A percentile compares a stretch with the other conserved stretches of the same genome.
phyloP scores from a whole-genome alignment of 2,113 vertebrate species.

The Tinamus guttatus region DNA sequence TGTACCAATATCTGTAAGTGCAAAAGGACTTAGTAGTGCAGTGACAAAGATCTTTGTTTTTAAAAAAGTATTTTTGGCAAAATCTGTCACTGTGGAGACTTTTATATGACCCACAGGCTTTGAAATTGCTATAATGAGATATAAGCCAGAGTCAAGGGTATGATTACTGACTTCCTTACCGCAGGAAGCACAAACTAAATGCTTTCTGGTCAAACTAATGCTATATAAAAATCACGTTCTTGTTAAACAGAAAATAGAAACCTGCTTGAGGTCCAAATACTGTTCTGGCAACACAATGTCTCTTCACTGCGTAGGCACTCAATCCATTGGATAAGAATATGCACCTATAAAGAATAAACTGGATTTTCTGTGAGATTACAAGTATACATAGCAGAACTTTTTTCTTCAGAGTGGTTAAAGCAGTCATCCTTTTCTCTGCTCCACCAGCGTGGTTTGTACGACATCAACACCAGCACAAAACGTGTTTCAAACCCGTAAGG shows the following conservation, averaged over 20 bases:
- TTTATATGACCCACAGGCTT: not conserved
- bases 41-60: not conserved
- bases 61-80: not conserved
- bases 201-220: slow-evolving; percentile 2
- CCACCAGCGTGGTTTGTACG: not conserved
- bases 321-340: not conserved
- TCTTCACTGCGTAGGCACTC: not conserved
- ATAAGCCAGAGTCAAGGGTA: slow-evolving; percentile 17
- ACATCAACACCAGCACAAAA: not conserved
- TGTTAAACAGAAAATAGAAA: slow-evolving; percentile 57
- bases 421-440: not conserved
- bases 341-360: not conserved
- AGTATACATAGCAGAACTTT: not conserved
- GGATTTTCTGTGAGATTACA: not conserved
- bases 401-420: not conserved
- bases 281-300: not conserved
- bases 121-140: slow-evolving; percentile 46
- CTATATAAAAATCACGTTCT: slow-evolving; percentile 35
- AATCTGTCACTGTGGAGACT: not conserved
- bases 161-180: slow-evolving; percentile 57
- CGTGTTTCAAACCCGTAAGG: not conserved
- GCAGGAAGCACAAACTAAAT: slow-evolving; percentile 6
- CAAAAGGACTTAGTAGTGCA: not conserved
- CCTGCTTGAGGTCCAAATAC: not conserved
- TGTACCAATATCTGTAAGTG: not conserved